Percentiles rank a stretch among this genome's conserved stretches.
Evolutionary conservation across 2,888 invertebrate species (phyloP).

Genomic region (Chrysina gloriosa): DNA sequence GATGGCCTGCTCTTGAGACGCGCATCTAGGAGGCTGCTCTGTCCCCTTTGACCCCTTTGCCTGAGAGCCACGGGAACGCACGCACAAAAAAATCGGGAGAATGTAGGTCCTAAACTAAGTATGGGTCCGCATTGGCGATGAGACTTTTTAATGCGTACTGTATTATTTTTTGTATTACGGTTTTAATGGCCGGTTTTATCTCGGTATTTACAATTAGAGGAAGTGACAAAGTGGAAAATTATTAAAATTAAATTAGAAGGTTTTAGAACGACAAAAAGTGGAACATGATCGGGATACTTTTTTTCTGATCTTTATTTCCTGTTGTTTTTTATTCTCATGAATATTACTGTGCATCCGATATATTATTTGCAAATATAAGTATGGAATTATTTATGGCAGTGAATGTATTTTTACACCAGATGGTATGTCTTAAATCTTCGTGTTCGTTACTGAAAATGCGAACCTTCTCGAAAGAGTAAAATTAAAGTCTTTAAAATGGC

Average conservation of each 20-base stretch:
- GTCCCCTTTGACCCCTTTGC: conserved; percentile 61
- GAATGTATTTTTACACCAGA: too few species aligned
- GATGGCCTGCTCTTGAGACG: conserved; percentile 54
- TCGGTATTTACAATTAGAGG: conserved; percentile 46
- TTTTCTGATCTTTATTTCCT: not conserved
- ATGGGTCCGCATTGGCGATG: not conserved
- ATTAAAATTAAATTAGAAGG: conserved; percentile 46
- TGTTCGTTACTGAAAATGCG: too few species aligned
- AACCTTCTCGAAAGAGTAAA: too few species aligned
- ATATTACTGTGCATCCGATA: conserved; percentile 35
- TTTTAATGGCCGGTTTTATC: conserved; percentile 45
- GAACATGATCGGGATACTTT: not conserved
- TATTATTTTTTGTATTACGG: conserved; percentile 19
- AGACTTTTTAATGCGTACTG: conserved; percentile 21
- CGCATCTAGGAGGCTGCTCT: conserved; percentile 57
- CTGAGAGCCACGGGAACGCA: conserved; percentile 50
- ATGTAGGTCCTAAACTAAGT: not conserved
- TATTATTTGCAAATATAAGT: conserved; percentile 42
- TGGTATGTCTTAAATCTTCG: too few species aligned
- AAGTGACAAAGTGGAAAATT: conserved; percentile 47
- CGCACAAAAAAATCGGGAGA: conserved; percentile 16
- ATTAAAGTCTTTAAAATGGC: too few species aligned
- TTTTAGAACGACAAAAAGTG: conserved; percentile 4
- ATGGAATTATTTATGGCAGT: conserved; percentile 36
- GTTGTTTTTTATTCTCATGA: conserved; percentile 5